Percentiles rank a stretch among this genome's conserved stretches.
phyloP scores from a whole-genome alignment of 2,888 invertebrate species.

The Mylabris sibirica region DNA sequence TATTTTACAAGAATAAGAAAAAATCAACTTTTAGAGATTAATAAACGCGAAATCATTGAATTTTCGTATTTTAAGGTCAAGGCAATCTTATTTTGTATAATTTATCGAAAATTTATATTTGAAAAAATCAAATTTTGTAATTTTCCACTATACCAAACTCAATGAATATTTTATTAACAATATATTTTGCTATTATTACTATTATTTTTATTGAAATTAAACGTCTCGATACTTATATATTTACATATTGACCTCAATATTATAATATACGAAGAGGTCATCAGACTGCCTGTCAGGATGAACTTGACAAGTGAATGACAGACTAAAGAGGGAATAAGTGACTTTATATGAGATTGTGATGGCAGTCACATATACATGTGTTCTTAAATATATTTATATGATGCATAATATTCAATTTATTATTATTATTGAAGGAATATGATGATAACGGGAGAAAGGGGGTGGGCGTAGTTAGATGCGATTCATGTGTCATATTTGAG shows the following conservation, averaged over 20 bases:
- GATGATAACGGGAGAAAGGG: slow-evolving; percentile 18
- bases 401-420: slow-evolving; percentile 11
- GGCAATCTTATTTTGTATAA: background rate
- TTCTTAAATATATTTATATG: slow-evolving; percentile 2
- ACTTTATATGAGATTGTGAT: slow-evolving; percentile 33
- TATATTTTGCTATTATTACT: background rate
- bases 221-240: slow-evolving; percentile 16
- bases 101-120: no score
- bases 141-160: background rate
- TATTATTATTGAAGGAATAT: slow-evolving; percentile 7
- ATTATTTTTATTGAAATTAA: background rate
- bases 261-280: slow-evolving; percentile 43
- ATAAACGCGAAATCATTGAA: no score
- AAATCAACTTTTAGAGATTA: no score
- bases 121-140: background rate
- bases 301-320: slow-evolving; percentile 56
- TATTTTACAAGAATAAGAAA: no score
- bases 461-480: slow-evolving; percentile 28
- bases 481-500: slow-evolving; percentile 22
- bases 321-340: slow-evolving; percentile 49
- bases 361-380: slow-evolving; percentile 12
- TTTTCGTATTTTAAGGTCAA: background rate
- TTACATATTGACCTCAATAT: slow-evolving; percentile 35
- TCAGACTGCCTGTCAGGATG: slow-evolving; percentile 51
- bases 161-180: background rate